These are phyloP conservation scores for Ecdyonurus torrentis DNA, from an alignment of 2,888 invertebrate species.

Conservation along the genomic window DNA sequence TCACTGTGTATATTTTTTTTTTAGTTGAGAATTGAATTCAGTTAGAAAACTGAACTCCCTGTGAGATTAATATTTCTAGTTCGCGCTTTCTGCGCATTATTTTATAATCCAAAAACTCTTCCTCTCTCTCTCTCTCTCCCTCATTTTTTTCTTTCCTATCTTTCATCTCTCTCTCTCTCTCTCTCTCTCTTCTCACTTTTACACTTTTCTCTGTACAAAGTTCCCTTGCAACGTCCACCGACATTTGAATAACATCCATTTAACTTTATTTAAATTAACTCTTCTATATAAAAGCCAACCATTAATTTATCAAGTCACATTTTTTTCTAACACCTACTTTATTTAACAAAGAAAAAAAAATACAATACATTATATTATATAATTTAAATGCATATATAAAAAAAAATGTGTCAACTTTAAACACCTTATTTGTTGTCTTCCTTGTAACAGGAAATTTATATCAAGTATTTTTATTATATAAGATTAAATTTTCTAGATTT, in stretches of 20 bases:
- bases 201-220: no score
- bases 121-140: not conserved
- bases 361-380: no score
- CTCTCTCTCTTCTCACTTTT: no score
- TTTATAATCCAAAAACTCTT: not conserved
- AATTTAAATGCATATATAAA: no score
- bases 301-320: not conserved
- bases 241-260: not conserved
- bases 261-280: not conserved
- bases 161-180: no score
- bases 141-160: not conserved
- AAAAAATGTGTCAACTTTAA: not conserved
- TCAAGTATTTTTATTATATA: not conserved
- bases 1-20: no score
- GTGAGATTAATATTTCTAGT: not conserved
- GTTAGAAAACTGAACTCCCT: not conserved
- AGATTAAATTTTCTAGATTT: not conserved
- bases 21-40: not conserved
- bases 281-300: not conserved
- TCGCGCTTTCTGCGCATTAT: not conserved
- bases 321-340: not conserved
- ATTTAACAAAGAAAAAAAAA: not conserved
- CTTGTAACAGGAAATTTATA: not conserved
- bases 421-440: not conserved
- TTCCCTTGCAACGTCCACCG: no score